Percentiles rank a stretch among this genome's conserved stretches.
Conservation (phyloP, 1,140 invertebrate genomes). For the Drosophila murphyi region DNA sequence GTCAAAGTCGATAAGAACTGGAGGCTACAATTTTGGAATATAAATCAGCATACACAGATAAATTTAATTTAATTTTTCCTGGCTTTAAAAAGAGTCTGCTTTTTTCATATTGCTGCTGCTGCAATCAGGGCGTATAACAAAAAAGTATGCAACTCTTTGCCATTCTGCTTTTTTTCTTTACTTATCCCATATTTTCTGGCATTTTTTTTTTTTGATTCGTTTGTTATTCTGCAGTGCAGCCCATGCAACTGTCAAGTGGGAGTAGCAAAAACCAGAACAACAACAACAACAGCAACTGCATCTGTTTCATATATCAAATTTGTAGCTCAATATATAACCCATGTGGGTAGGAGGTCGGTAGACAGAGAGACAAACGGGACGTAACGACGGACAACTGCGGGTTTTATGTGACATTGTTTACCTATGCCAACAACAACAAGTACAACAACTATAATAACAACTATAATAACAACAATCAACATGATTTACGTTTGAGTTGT, state of each 20-base stretch:
- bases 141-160: too few species aligned
- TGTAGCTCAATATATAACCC: slow-evolving; percentile 19
- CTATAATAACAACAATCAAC: slow-evolving; percentile 4
- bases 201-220: slow-evolving; percentile 21
- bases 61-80: too few species aligned
- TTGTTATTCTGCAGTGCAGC: slow-evolving; percentile 65
- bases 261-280: slow-evolving; percentile 7
- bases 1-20: too few species aligned
- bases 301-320: slow-evolving; percentile 61
- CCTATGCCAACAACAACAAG: slow-evolving; percentile 55
- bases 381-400: slow-evolving; percentile 52
- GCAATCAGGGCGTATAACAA: too few species aligned
- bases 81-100: too few species aligned
- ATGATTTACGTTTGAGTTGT: slow-evolving; percentile 48
- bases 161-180: slow-evolving; percentile 12
- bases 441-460: slow-evolving; percentile 3
- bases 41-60: too few species aligned
- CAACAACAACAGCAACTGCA: slow-evolving; percentile 9
- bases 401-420: slow-evolving; percentile 73
- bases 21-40: too few species aligned
- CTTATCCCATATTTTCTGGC: not conserved
- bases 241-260: slow-evolving; percentile 67
- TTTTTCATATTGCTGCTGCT: too few species aligned
- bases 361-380: not conserved
- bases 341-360: slow-evolving; percentile 6